phyloP scores from a whole-genome alignment of 2,888 invertebrate species.

The Scaptomyza flava region DNA sequence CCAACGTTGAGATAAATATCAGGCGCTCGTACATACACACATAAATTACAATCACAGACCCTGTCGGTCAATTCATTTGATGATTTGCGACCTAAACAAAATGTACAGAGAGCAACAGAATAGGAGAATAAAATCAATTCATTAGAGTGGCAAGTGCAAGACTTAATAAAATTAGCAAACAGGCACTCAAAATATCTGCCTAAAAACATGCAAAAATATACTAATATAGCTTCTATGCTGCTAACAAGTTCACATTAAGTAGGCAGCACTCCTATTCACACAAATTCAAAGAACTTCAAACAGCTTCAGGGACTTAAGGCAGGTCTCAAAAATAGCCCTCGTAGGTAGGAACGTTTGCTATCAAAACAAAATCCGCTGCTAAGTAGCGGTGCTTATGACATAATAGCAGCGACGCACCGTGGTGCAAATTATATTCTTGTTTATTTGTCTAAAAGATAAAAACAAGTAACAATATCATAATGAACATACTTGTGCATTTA shows the following conservation, averaged over 20 bases:
- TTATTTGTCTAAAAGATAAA: no score
- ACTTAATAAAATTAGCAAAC: conserved; percentile 68
- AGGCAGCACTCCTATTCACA: conserved; percentile 44
- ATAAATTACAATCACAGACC: conserved; percentile 59
- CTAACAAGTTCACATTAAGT: conserved; percentile 49
- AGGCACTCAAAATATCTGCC: conserved; percentile 15
- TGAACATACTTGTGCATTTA: no score
- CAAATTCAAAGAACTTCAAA: conserved; percentile 71
- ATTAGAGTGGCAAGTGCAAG: conserved; percentile 63
- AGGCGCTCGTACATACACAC: conserved; percentile 58
- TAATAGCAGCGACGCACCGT: conserved; percentile 69
- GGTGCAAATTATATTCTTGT: conserved; percentile 15
- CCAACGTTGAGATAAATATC: conserved; percentile 57
- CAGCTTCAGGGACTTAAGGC: conserved; percentile 33
- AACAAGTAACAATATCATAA: no score
- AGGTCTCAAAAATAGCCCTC: conserved; percentile 3
- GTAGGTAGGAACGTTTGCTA: conserved; percentile 34
- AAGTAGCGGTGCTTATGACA: conserved; percentile 74
- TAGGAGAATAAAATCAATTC: conserved; percentile 61
- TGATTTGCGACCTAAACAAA: conserved; percentile 18
- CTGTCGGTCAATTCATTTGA: conserved; percentile 19
- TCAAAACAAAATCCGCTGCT: conserved; percentile 74
- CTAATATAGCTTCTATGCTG: not conserved
- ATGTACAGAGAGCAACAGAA: not conserved
- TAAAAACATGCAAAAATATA: not conserved